Base-by-base conservation (phyloP, 2,113 vertebrate genomes). In the Sinocyclocheilus rhinocerous region DNA sequence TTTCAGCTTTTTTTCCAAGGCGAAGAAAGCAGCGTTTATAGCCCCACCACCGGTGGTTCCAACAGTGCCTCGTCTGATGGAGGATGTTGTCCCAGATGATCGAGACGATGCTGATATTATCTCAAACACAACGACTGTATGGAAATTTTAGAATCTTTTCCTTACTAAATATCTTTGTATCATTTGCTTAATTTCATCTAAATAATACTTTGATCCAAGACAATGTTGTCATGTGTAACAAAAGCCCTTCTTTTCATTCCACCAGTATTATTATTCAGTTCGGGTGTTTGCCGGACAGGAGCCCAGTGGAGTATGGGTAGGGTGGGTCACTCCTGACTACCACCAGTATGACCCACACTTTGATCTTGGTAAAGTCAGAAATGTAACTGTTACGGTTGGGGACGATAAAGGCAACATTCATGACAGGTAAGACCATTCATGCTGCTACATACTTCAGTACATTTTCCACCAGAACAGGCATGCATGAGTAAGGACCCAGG, bases 251-350 rank as follows among this genome's bases (percentile, higher is more conserved):
- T 45, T 81, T 81, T 24, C 11, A 18, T 65, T 59, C 84, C 45
- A 87, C 16, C 89, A 97, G 97, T 97, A 98, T 89, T 98, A 97
- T 87, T 97, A 97, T 85, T 97, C 97, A 0, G 96, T 97, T 86
- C 94, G 96, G 89, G 92, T 98, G 81, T 97, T 96, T 85, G 97
- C 97, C 0, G 97, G 97, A 29, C 42, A 45, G 42, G 42, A 45
- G 42, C 42, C 42, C 42, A 45, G 42, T 45, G 95, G 96, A 0
- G 96, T 97, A 45, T 98, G 97, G 97, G 96, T 95, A 15, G 97
- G 97, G 84, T 98, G 97, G 97, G 96, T 98, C 84, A 97, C 97
- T 8, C 96, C 97, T 0, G 97, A 97, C 91, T 98, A 97, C 91
- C 97, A 98, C 88, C 96, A 97, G 86, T 96, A 97, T 0, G 97